Evolutionary conservation across 2,888 invertebrate genomes (phyloP).

Genomic region (Halictus quadricinctus): DNA sequence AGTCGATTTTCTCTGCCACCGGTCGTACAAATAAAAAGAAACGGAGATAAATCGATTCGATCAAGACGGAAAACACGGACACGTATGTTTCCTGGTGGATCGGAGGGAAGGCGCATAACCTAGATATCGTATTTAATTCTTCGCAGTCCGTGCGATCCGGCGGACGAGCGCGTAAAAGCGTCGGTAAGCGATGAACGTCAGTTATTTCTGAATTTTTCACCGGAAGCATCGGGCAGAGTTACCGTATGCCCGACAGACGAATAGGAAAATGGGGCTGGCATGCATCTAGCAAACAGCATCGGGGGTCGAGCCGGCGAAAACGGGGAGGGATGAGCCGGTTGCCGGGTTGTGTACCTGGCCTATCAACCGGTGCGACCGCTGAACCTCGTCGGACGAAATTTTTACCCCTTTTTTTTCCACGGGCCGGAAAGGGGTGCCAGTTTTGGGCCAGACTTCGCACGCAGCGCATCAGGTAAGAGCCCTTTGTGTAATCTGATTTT

Average conservation of each 20-base stretch:
- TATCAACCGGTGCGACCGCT: slow-evolving; percentile 50
- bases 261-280: slow-evolving; percentile 10
- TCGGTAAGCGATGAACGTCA: slow-evolving; percentile 18
- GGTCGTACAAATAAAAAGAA: too few relatives aligned
- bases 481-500: slow-evolving; percentile 76
- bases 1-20: not conserved
- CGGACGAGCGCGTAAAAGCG: slow-evolving; percentile 1
- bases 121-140: slow-evolving; percentile 7
- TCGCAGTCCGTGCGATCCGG: not conserved
- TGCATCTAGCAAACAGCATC: slow-evolving; percentile 13
- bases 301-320: slow-evolving; percentile 26
- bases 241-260: slow-evolving; percentile 26
- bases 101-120: not conserved
- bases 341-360: slow-evolving; percentile 59
- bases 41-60: not conserved
- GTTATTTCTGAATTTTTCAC: slow-evolving; percentile 34
- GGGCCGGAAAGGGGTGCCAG: slow-evolving; percentile 76
- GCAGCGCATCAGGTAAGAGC: slow-evolving; percentile 77
- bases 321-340: slow-evolving; percentile 43
- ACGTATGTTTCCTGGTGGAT: not conserved
- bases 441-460: slow-evolving; percentile 79
- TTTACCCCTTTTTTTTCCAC: slow-evolving; percentile 69
- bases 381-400: slow-evolving; percentile 47
- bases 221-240: slow-evolving; percentile 1
- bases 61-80: not conserved